These are phyloP conservation scores for Amphimedon queenslandica DNA, from an alignment of 37 sponge, comb jelly and placozoan species.

Conservation along the genomic window DNA sequence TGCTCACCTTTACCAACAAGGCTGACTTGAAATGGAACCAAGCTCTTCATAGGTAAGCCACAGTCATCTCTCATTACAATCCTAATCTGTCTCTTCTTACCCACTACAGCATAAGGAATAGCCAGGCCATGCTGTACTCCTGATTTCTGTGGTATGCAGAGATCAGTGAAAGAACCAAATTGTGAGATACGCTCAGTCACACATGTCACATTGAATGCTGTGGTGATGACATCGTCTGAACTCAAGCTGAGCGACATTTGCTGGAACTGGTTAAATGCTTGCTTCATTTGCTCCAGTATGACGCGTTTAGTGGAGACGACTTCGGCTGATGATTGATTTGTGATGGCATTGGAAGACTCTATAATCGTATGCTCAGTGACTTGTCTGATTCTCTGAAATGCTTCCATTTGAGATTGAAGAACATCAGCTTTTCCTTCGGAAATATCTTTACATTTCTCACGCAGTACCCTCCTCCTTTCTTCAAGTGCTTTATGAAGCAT, in stretches of 20 bases:
- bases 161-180: no score
- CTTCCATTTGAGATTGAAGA: no score
- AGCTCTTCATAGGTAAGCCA: no score
- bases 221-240: background rate
- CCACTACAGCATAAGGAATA: no score
- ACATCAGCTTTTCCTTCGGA: background rate
- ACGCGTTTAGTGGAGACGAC: conserved; percentile 22
- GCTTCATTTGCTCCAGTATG: conserved; percentile 6
- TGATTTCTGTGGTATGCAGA: no score
- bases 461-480: conserved; percentile 4
- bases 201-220: background rate
- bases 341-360: background rate
- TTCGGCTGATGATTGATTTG: conserved; percentile 18
- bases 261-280: conserved; percentile 19
- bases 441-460: conserved; percentile 11
- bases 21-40: no score
- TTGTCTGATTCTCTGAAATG: conserved; percentile 3
- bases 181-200: no score
- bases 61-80: no score
- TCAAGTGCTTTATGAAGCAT: conserved; percentile 11
- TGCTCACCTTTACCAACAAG: no score
- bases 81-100: no score
- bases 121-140: no score
- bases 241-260: background rate
- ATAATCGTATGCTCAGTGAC: background rate